Base-by-base conservation (phyloP, 2,888 invertebrate species). In the Dolichomitus sp. region DNA sequence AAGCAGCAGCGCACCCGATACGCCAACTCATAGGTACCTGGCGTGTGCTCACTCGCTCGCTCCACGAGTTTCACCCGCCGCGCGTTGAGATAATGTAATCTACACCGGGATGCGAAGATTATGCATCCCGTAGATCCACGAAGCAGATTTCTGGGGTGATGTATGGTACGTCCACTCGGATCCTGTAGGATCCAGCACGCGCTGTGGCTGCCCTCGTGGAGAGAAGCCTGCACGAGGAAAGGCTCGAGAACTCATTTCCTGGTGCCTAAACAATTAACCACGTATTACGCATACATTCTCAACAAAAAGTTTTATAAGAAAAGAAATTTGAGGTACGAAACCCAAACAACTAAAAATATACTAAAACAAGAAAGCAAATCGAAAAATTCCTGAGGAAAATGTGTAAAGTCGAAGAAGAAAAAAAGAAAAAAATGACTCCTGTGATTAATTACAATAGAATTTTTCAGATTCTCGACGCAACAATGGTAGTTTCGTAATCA, bases 111-210 rank as follows among this genome's bases (percentile, higher is more conserved):
- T 87, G 88, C 81, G 82, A 84, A 88, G 90, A 91, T 91, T 89
- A 88, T 88, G 89, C 88, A 88, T 88, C 89, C 88, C 80, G 80
- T 70, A 91, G 91, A 91, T 91, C 85, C 91, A 89, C 90, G 90
- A 90, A 88, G 83, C 74, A 89, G 91, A 90, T 91, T 90, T 68
- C 74, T 9, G 63, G 82, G 78, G 80, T 91, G 90, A 91, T 91
- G 81, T 89, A 90, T 87, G 88, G 88, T 81, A 83, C 72, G 70
- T 82, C 30, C 61, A 61, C 37, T 37, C 52, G 78, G 81, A 79
- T 77, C 70, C 45, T 65, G 68, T 69, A 74, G 79, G 69, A 75
- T 59, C 70, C 52, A 76, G 54, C 82, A 73, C 66, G 45, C 79
- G 75, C 66, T 42, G n/a, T 14, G 19, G 50, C 48, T 59, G 23